Evolutionary conservation across 1,140 invertebrate genomes (phyloP), one percentile per base, ranked within the genome.

Genomic region (Tetramorium simillimum): DNA sequence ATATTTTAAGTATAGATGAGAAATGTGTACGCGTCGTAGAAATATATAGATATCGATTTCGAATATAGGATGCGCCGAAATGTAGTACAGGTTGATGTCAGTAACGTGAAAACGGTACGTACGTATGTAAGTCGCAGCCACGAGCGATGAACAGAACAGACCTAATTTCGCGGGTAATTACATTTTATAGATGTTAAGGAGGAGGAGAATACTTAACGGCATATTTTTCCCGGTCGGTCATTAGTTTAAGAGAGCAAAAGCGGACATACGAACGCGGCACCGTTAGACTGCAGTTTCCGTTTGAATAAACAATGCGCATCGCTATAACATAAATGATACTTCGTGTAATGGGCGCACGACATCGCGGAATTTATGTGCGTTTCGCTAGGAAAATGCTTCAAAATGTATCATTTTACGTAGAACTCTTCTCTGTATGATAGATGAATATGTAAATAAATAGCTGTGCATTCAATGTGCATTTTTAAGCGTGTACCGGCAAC

Each of bases 271-370:
- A 67, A 80, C 28, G 43, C 16, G 16, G 28, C 77, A 80, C 77
- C 77, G 77, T 80, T 80, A 80, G 28, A 37, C 9, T 51, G 67
- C 60, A 51, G 18, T 80, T 80, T 69, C 77, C 62, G 77, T 80
- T 69, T 80, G 77, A 67, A 67, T 80, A 80, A 80, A 80, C 77
- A 80, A 80, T 80, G 28, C n/a, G 46, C 60, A 80, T 80, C 46
- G 77, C 62, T 46, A 53, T 53, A 69, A 69, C 24, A 28, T 51
- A 67, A 80, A 40, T 51, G 62, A 80, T 80, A 69, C 28, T 69
- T 65, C 18, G 40, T 28, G 43, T 51, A 76, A 76, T 77, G 40
- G 40, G 40, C 51, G 56, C 58, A 43, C 21, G 43, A 69, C 63
- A 53, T 77, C 62, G 46, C 43, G 28, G 9, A 49, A 37, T 77